Evolutionary conservation across 2,113 vertebrate species (phyloP).

Genomic region (Pomatorhinus ruficollis): DNA sequence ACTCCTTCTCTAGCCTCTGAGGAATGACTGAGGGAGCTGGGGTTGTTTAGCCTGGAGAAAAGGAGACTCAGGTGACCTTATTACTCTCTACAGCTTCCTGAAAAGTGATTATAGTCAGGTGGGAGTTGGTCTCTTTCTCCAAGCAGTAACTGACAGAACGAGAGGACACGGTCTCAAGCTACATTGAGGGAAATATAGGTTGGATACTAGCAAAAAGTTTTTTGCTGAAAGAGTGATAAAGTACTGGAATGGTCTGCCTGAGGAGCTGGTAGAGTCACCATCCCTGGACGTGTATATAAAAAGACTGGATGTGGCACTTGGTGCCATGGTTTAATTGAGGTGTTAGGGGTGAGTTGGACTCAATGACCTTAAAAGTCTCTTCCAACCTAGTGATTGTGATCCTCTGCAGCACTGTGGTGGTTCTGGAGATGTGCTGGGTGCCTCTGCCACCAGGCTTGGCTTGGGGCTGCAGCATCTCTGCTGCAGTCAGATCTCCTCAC

Average conservation of each 20-base stretch:
- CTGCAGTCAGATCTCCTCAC: neutral
- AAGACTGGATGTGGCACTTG: neutral
- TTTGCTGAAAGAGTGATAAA: neutral
- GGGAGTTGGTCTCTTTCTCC: neutral
- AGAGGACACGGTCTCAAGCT: neutral
- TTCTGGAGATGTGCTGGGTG: rapidly evolving
- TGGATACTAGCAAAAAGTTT: neutral
- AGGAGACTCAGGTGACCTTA: neutral
- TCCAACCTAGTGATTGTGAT: neutral
- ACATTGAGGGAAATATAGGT: rapidly evolving
- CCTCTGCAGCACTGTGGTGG: neutral
- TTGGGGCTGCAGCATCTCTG: neutral
- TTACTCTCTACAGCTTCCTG: neutral
- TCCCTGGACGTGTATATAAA: neutral
- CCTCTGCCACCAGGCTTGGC: neutral
- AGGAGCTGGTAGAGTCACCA: neutral
- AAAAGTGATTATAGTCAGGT: rapidly evolving
- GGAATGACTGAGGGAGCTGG: neutral
- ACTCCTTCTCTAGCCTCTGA: neutral
- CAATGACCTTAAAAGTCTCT: neutral
- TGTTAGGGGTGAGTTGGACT: neutral
- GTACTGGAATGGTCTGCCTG: rapidly evolving
- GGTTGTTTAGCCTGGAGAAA: neutral
- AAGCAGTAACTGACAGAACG: neutral
- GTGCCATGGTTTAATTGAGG: neutral